A percentile compares a stretch with the other conserved stretches of the same genome.
phyloP scores from a whole-genome alignment of 2,888 invertebrate species.

The Pteria penguin region DNA sequence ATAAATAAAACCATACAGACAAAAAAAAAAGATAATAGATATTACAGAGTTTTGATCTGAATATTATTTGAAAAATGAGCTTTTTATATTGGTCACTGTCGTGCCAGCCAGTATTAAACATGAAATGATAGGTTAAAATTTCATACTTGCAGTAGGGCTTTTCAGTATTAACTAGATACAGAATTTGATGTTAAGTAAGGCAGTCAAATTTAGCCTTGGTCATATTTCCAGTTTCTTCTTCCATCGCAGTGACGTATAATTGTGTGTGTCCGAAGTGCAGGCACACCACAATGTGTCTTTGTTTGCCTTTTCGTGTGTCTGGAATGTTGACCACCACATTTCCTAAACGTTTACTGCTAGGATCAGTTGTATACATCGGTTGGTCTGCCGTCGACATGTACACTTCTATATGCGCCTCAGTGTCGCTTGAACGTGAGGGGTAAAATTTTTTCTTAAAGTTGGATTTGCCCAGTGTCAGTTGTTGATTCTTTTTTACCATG shows the following conservation, averaged over 20 bases:
- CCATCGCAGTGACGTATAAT: constrained; percentile 37
- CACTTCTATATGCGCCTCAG: constrained; percentile 29
- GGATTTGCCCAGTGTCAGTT: constrained; percentile 31
- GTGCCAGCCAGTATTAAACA: no score
- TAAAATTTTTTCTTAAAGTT: constrained; percentile 27
- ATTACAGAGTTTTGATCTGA: no score
- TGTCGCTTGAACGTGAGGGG: not conserved
- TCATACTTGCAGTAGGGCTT: no score
- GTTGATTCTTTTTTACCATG: constrained; percentile 36
- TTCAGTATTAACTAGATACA: no score
- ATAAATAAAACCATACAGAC: no score
- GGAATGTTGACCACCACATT: not conserved
- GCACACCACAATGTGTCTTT: constrained; percentile 34
- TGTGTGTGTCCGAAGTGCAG: constrained; percentile 46
- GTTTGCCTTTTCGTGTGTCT: constrained; percentile 1
- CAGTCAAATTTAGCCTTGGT: constrained; percentile 24
- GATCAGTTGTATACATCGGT: constrained; percentile 37
- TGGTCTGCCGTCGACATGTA: constrained; percentile 34
- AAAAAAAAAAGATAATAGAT: no score
- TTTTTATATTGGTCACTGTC: no score
- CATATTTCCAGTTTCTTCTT: constrained; percentile 26
- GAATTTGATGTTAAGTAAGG: no score
- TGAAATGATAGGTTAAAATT: no score
- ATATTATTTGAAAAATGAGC: no score
- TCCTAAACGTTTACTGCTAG: not conserved